Percentiles rank a stretch among this genome's conserved stretches.
Conservation (phyloP, 1,140 invertebrate genomes). For the Musca vetustissima region DNA sequence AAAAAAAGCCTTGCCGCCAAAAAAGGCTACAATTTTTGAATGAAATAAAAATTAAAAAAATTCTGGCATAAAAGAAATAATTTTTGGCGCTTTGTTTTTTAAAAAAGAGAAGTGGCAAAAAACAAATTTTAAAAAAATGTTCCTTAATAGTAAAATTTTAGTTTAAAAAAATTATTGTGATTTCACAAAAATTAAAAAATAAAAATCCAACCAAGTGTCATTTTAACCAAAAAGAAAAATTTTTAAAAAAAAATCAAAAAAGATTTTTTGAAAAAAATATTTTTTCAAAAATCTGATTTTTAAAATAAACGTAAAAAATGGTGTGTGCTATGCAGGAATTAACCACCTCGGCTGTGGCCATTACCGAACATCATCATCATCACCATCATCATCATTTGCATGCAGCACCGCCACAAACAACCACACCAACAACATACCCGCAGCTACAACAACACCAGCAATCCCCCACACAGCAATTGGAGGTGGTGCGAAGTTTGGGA, state of each 20-base stretch:
- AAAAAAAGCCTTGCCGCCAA: not conserved
- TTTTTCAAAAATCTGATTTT: slow-evolving; percentile 27
- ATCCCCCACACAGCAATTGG: not conserved
- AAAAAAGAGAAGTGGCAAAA: slow-evolving; percentile 12
- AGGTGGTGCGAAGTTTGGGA: not conserved
- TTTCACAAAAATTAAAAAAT: slow-evolving; percentile 12
- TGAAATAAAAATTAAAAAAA: not conserved
- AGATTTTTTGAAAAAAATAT: slow-evolving; percentile 29
- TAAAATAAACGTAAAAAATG: slow-evolving; percentile 41
- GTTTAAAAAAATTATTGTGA: slow-evolving; percentile 18
- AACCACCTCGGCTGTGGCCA: slow-evolving; percentile 27
- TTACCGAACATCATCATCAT: slow-evolving; percentile 33
- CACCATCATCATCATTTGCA: slow-evolving; percentile 36
- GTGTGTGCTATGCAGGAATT: slow-evolving; percentile 55
- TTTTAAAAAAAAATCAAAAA: slow-evolving; percentile 27
- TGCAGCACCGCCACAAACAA: slow-evolving; percentile 28
- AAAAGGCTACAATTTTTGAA: slow-evolving; percentile 6
- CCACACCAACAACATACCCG: slow-evolving; percentile 25
- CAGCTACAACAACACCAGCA: slow-evolving; percentile 31
- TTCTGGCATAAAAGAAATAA: not conserved
- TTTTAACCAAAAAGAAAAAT: slow-evolving; percentile 12
- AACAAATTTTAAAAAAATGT: slow-evolving; percentile 50
- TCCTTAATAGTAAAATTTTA: slow-evolving; percentile 53
- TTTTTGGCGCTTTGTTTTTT: not conserved
- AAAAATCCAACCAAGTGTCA: slow-evolving; percentile 15